Evolutionary conservation across 2,797 vertebrate genomes (phyloP).

Genomic region (Forpus xanthops): DNA sequence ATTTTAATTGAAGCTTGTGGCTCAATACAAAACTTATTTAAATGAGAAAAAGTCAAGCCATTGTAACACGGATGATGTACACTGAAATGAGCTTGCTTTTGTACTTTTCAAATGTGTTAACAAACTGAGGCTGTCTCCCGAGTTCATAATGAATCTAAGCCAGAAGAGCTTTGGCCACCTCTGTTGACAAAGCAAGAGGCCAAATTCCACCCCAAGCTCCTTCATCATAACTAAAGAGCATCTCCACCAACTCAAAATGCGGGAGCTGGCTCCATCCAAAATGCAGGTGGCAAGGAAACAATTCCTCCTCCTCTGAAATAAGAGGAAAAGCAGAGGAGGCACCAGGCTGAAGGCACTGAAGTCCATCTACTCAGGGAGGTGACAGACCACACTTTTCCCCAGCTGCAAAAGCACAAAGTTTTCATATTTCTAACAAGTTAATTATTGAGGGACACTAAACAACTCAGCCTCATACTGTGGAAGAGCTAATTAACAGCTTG

Average conservation of each 20-base stretch:
- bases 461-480: not conserved
- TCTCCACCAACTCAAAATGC: not conserved
- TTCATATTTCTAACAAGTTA: not conserved
- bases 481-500: not conserved
- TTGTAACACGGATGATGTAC: not conserved
- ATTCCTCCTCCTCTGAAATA: not conserved
- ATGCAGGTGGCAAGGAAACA: not conserved
- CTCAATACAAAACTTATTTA: not conserved
- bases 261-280: not conserved
- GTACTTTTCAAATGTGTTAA: not conserved
- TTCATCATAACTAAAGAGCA: not conserved
- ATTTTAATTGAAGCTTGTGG: not conserved
- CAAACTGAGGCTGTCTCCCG: not conserved
- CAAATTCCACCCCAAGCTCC: not conserved
- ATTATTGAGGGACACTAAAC: not conserved
- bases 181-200: not conserved
- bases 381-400: not conserved
- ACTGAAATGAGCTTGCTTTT: not conserved
- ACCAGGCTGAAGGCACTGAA: not conserved
- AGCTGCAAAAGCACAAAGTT: not conserved
- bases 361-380: not conserved
- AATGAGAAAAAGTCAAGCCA: not conserved
- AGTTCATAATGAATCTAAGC: not conserved
- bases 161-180: not conserved
- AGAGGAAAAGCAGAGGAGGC: not conserved